phyloP scores from a whole-genome alignment of 2,888 invertebrate species.

The Polydrusus pterygomalis region DNA sequence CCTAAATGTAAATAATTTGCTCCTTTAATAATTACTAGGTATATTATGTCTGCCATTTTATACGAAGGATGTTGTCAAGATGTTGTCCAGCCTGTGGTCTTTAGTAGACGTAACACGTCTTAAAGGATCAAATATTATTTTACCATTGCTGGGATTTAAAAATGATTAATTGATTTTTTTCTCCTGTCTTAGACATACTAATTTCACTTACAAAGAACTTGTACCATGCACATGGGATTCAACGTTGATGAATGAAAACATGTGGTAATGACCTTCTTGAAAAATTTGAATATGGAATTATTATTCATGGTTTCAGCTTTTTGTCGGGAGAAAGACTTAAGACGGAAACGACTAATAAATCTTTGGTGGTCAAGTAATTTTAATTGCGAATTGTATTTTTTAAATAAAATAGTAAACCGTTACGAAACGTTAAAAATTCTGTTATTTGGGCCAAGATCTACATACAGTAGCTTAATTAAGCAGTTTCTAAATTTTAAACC shows the following conservation, averaged over 20 bases:
- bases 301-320: conserved; percentile 53
- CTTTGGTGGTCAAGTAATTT: conserved; percentile 48
- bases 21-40: too few relatives aligned
- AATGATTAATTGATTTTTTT: conserved; percentile 51
- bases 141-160: conserved; percentile 39
- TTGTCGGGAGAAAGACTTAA: conserved; percentile 47
- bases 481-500: background rate
- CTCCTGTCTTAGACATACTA: conserved; percentile 25
- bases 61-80: conserved; percentile 16
- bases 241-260: conserved; percentile 54
- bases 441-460: conserved; percentile 1
- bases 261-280: conserved; percentile 55
- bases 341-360: conserved; percentile 54
- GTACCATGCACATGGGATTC: conserved; percentile 49
- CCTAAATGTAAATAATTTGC: too few relatives aligned
- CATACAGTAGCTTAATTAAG: conserved; percentile 5
- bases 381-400: conserved; percentile 51
- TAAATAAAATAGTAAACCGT: background rate
- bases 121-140: conserved; percentile 40
- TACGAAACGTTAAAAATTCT: conserved; percentile 4
- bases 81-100: background rate
- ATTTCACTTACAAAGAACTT: conserved; percentile 41
- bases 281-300: conserved; percentile 52
- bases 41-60: background rate
- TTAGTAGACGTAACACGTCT: conserved; percentile 13